Evolutionary conservation across 2,888 invertebrate species (phyloP), one percentile per base, ranked within the genome.

Genomic region (Lasioglossum lativentre): DNA sequence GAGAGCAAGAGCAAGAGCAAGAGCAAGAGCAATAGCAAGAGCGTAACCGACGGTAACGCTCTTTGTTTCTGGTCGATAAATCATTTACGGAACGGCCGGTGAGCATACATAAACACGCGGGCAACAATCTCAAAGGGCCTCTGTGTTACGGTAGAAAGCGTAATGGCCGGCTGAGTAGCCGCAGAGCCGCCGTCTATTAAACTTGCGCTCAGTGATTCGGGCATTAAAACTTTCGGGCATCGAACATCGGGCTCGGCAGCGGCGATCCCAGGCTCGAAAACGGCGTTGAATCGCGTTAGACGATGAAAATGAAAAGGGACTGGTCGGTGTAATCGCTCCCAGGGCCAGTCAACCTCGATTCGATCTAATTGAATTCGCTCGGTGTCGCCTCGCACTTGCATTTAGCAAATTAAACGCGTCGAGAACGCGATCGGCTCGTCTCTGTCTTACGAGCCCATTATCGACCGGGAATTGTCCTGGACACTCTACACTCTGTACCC

Each of bases 171-270:
- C 79, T 71, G 88, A 83, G 81, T 83, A 78, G 86, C 84, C 83
- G 77, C 6, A 30, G 82, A 72, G 14, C 80, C 86, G 14, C 80
- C 86, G 82, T 83, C 89, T 88, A 88, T 90, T 89, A 90, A 91
- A 90, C 88, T 88, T 82, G 87, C 80, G 86, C 81, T 80, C 90
- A 86, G 85, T 91, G 90, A 91, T 88, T 89, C 90, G 82, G 86
- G 86, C 85, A 90, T 92, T 92, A 92, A 92, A 92, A 91, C 89
- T 91, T 92, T 89, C 80, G 89, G 86, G 79, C 84, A 86, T 81
- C 83, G 76, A 75, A 77, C 77, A 85, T 73, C 84, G 47, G n/a
- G 73, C 16, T 42, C 12, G 23, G 2, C 52, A 8, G 19, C 47
- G 3, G 1, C 75, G 71, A 78, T 77, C 75, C 75, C 68, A 3